phyloP scores from a whole-genome alignment of 2,888 invertebrate species.

The Rhopalosiphum nymphaeae region DNA sequence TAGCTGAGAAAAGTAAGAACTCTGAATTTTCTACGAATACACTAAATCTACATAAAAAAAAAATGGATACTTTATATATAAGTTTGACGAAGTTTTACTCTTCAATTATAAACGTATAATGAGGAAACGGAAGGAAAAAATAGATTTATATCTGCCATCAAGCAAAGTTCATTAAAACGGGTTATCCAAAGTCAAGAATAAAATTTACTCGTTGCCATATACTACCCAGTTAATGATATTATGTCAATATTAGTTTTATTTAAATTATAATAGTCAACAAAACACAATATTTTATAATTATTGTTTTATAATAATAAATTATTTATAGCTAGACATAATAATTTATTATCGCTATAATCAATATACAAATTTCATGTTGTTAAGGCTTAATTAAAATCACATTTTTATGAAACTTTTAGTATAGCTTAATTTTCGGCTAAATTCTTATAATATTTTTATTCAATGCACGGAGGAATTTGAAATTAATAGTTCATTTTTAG shows the following conservation, averaged over 20 bases:
- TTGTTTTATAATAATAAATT: neutral
- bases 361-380: neutral
- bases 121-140: neutral
- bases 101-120: neutral
- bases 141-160: neutral
- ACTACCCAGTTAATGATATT: neutral
- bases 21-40: neutral
- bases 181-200: neutral
- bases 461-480: neutral
- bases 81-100: neutral
- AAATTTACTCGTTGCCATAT: neutral
- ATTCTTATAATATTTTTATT: neutral
- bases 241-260: neutral
- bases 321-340: neutral
- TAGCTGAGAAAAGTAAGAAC: neutral
- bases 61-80: neutral
- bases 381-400: neutral
- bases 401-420: neutral
- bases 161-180: neutral
- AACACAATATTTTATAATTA: neutral
- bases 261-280: neutral
- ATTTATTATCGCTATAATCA: neutral
- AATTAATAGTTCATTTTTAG: neutral
- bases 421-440: neutral
- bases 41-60: neutral